Conservation (phyloP, 2,797 vertebrate species). For the Uromys caudimaculatus region DNA sequence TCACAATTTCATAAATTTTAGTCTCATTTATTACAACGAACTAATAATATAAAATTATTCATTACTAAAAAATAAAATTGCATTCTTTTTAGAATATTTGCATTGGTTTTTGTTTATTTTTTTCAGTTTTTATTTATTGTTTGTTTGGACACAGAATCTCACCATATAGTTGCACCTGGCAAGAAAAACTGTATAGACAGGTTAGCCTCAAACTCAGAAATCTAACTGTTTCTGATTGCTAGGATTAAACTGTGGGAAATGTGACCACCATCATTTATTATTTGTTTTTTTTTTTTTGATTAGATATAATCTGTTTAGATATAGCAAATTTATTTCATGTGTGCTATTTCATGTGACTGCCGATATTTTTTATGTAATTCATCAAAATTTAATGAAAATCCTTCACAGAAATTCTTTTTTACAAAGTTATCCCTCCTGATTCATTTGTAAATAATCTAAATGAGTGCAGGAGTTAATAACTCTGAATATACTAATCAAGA, state of each 20-base stretch:
- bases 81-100: conserved; percentile 3
- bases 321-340: conserved; percentile 17
- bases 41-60: no score
- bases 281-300: neutral
- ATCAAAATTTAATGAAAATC: conserved; percentile 26
- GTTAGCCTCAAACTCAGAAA: neutral
- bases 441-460: conserved; percentile 50
- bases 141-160: neutral
- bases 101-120: neutral
- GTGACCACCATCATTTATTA: neutral
- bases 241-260: neutral
- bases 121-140: neutral
- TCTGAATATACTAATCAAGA: conserved; percentile 64
- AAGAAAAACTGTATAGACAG: neutral
- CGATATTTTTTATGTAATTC: conserved; percentile 29
- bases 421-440: conserved; percentile 50
- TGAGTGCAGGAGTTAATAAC: conserved; percentile 62
- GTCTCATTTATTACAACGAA: no score
- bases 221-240: neutral
- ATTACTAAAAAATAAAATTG: neutral
- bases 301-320: neutral
- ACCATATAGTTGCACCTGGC: neutral
- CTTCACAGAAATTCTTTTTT: neutral
- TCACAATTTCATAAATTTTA: no score
- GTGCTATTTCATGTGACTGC: neutral